A percentile compares a stretch with the other conserved stretches of the same genome.
These are phyloP conservation scores for Nothoprocta pentlandii DNA, from an alignment of 2,113 vertebrate species.

Conservation along the genomic window DNA sequence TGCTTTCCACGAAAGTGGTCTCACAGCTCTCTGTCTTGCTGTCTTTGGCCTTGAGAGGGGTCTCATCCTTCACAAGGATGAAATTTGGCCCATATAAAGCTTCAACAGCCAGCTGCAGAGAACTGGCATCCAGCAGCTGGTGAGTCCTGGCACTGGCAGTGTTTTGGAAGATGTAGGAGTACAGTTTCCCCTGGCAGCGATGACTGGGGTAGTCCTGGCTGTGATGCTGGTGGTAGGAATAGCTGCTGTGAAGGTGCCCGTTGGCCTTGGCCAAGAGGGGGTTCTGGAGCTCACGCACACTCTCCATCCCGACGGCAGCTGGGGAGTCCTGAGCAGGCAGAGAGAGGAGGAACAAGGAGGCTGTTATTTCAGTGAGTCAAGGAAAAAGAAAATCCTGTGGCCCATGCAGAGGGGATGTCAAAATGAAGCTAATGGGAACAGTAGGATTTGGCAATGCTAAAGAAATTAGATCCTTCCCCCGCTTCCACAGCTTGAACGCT, in stretches of 20 bases:
- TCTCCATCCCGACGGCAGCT: slow-evolving; percentile 83
- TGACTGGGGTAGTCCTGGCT: slow-evolving; percentile 80
- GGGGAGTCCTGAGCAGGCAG: slow-evolving; percentile 18
- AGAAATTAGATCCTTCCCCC: slow-evolving; percentile 18
- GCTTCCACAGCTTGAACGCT: neutral
- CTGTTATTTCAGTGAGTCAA: neutral
- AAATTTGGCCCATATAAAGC: slow-evolving; percentile 89
- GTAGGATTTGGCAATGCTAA: neutral
- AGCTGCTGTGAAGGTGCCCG: slow-evolving; percentile 82
- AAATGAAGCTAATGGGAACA: neutral
- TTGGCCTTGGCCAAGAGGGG: slow-evolving; percentile 90
- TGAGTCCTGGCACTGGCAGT: slow-evolving; percentile 79
- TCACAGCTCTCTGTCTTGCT: slow-evolving; percentile 91
- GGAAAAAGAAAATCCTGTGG: neutral
- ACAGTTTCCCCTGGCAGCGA: slow-evolving; percentile 85
- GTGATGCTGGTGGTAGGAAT: slow-evolving; percentile 81
- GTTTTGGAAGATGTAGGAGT: slow-evolving; percentile 87
- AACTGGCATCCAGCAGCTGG: slow-evolving; percentile 91
- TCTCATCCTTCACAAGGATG: slow-evolving; percentile 89
- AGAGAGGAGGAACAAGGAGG: neutral
- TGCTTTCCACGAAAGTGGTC: slow-evolving; percentile 93
- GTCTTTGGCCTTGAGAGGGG: slow-evolving; percentile 87
- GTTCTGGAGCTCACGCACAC: slow-evolving; percentile 92
- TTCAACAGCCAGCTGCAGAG: slow-evolving; percentile 91
- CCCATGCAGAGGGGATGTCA: neutral